Evolutionary conservation across 2,797 vertebrate genomes (phyloP).

Genomic region (Orientallactaga sibirica): DNA sequence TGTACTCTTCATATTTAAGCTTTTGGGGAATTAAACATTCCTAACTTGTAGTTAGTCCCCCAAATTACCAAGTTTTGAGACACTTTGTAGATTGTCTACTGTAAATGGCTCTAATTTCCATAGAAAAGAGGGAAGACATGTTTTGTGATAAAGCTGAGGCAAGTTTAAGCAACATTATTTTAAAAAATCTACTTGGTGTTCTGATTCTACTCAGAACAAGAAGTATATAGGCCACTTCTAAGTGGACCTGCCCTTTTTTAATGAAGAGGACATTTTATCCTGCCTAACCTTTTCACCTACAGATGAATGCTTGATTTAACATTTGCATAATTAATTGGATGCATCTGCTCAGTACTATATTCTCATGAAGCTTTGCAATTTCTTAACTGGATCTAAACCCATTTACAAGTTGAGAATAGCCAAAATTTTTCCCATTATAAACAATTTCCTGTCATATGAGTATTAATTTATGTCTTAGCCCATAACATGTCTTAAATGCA

Average conservation of each 20-base stretch:
- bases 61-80: background rate
- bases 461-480: background rate
- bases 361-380: background rate
- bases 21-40: background rate
- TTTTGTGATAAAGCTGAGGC: background rate
- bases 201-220: background rate
- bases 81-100: background rate
- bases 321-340: slow-evolving; percentile 50
- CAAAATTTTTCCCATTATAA: background rate
- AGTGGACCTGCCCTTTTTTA: background rate
- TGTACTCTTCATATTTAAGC: background rate
- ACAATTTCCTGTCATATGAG: background rate
- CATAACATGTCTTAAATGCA: background rate
- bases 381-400: slow-evolving; percentile 1
- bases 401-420: background rate
- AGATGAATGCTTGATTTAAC: slow-evolving; percentile 28
- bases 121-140: background rate
- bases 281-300: slow-evolving; percentile 27
- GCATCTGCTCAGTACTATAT: background rate
- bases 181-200: background rate
- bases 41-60: background rate
- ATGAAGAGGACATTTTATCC: slow-evolving; percentile 58
- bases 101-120: background rate
- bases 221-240: background rate
- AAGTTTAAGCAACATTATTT: background rate